Percentiles rank a stretch among this genome's conserved stretches.
Evolutionary conservation across 1,140 invertebrate species (phyloP).

Genomic region (Neodiprion pinetum): DNA sequence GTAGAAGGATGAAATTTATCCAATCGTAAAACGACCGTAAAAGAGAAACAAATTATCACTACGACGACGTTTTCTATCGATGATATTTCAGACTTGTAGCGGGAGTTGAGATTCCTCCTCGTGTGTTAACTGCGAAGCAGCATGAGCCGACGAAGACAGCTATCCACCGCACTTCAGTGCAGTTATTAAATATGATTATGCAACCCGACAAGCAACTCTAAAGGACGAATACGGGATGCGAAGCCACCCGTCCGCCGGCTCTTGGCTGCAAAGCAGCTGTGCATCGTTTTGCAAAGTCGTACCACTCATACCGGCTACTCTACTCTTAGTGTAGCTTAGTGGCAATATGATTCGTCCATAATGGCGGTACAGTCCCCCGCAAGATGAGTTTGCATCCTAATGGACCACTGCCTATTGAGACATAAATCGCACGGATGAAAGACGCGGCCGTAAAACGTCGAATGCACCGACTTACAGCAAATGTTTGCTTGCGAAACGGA

Average conservation of each 20-base stretch:
- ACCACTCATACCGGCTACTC: not conserved
- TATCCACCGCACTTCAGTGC: conserved; percentile 7
- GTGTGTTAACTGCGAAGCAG: not conserved
- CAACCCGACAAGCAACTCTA: conserved; percentile 20
- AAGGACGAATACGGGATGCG: conserved; percentile 17
- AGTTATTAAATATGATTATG: conserved; percentile 28
- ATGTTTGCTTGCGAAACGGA: not conserved
- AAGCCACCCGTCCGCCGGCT: not conserved
- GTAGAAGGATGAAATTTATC: too few species aligned
- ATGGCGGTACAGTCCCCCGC: not conserved
- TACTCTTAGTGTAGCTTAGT: not conserved
- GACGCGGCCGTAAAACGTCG: not conserved
- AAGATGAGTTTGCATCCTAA: not conserved
- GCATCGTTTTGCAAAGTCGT: not conserved
- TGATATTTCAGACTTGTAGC: too few species aligned
- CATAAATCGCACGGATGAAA: not conserved
- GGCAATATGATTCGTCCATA: conserved; percentile 1
- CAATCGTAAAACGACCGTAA: too few species aligned
- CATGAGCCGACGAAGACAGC: not conserved
- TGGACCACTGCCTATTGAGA: not conserved
- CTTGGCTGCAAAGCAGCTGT: not conserved
- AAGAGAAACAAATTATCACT: too few species aligned
- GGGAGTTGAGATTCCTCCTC: not conserved
- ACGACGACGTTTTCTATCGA: too few species aligned
- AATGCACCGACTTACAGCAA: not conserved